These are phyloP conservation scores for Phyllotreta striolata DNA, from an alignment of 2,888 invertebrate species.

Conservation along the genomic window DNA sequence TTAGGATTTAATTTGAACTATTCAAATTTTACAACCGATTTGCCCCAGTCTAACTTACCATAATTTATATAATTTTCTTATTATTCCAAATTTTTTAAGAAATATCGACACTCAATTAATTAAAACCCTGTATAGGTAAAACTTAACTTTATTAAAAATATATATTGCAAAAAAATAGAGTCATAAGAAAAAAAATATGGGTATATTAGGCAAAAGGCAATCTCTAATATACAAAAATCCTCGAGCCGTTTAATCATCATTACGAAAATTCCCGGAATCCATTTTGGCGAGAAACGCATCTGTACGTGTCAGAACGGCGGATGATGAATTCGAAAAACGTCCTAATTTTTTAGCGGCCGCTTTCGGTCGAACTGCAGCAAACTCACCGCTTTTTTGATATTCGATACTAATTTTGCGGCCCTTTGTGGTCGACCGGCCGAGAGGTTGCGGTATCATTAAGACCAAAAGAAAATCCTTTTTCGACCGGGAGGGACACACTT, in stretches of 20 bases:
- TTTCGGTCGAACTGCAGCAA: conserved; percentile 34
- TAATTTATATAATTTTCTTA: too few species aligned
- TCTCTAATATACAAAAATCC: too few species aligned
- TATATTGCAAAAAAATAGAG: too few species aligned
- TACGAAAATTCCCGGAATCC: conserved; percentile 20
- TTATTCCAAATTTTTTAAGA: too few species aligned
- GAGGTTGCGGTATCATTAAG: conserved; percentile 35
- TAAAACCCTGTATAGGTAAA: too few species aligned
- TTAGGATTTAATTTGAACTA: too few species aligned
- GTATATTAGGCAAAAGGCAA: too few species aligned
- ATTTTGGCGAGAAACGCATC: conserved; percentile 22
- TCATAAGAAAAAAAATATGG: too few species aligned
- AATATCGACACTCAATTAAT: too few species aligned
- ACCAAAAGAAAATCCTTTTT: conserved; percentile 23
- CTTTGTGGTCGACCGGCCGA: conserved; percentile 40
- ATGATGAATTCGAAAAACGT: conserved; percentile 34
- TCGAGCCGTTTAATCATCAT: conserved; percentile 20
- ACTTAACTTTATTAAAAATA: too few species aligned
- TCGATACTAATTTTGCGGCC: conserved; percentile 40
- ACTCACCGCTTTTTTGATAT: conserved; percentile 38
- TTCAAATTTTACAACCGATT: too few species aligned
- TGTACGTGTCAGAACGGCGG: conserved; percentile 33
- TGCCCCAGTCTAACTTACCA: too few species aligned
- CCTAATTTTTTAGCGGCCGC: conserved; percentile 24
- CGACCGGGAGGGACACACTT: conserved; percentile 28